These are phyloP conservation scores for Machaerirhynchus nigripectus DNA, from an alignment of 2,113 vertebrate genomes.

Conservation along the genomic window DNA sequence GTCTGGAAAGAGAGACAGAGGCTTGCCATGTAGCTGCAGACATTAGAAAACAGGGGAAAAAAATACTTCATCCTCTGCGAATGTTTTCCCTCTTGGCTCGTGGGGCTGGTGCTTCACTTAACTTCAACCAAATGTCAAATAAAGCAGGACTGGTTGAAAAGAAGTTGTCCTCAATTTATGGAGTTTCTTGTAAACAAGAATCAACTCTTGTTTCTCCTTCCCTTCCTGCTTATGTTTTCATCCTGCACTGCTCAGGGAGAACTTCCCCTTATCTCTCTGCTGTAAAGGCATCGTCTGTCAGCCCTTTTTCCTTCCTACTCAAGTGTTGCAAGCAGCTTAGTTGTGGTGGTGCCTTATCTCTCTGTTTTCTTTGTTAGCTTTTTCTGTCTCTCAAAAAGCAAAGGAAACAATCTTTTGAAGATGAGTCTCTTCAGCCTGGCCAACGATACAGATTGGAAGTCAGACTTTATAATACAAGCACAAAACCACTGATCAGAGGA, in stretches of 20 bases:
- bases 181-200: conserved; percentile 18
- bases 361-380: background rate
- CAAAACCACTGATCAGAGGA: background rate
- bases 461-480: background rate
- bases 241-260: background rate
- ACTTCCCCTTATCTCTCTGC: conserved; percentile 2
- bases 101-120: conserved; percentile 1
- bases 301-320: background rate
- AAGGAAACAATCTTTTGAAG: background rate
- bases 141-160: background rate
- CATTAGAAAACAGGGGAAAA: conserved; percentile 30
- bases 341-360: background rate
- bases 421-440: background rate
- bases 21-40: conserved; percentile 3
- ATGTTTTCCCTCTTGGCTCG: background rate
- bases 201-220: background rate
- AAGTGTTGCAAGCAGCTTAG: background rate
- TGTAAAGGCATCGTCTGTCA: background rate
- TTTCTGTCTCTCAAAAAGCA: background rate
- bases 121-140: conserved; percentile 19
- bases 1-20: conserved; percentile 29
- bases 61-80: conserved; percentile 38
- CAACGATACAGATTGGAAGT: rapidly evolving
- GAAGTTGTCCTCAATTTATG: conserved; percentile 2
- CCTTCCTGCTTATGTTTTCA: conserved; percentile 44